A percentile compares a stretch with the other conserved stretches of the same genome.
These are phyloP conservation scores for Monodelphis domestica DNA, from an alignment of 2,797 vertebrate genomes.

Conservation along the genomic window DNA sequence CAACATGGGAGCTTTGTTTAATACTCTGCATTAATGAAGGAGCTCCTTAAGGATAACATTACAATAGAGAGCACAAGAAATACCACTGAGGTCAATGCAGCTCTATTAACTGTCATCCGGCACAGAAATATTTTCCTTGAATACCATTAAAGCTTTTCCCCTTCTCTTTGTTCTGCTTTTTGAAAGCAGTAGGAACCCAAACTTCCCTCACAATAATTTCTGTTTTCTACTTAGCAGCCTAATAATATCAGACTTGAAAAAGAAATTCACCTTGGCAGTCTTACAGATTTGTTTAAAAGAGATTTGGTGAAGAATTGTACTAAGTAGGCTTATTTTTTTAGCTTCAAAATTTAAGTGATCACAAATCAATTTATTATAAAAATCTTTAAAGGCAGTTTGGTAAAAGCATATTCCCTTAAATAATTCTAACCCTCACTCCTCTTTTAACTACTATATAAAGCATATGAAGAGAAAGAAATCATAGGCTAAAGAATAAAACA, in stretches of 20 bases:
- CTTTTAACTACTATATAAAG: conserved; percentile 47
- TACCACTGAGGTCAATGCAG: conserved; percentile 76
- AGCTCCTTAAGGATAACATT: conserved; percentile 81
- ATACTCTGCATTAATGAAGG: conserved; percentile 83
- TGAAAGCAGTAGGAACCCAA: conserved; percentile 81
- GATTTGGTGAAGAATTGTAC: conserved; percentile 77
- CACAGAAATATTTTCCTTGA: conserved; percentile 84
- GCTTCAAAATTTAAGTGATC: conserved; percentile 75
- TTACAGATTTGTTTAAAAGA: conserved; percentile 73
- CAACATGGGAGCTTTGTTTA: conserved; percentile 79
- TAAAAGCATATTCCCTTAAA: conserved; percentile 40
- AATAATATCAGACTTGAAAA: conserved; percentile 79
- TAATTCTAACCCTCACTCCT: neutral
- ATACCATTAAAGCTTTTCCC: conserved; percentile 82
- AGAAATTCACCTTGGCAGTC: conserved; percentile 82
- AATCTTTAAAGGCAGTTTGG: neutral
- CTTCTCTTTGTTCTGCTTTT: conserved; percentile 82
- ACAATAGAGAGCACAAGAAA: conserved; percentile 76
- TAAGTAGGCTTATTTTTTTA: conserved; percentile 68
- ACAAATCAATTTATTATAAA: conserved; percentile 76
- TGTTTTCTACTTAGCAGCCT: conserved; percentile 80
- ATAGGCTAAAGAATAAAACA: conserved; percentile 51
- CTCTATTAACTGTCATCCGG: conserved; percentile 83
- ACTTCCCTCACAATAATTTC: conserved; percentile 82
- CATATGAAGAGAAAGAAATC: conserved; percentile 5